Percentiles rank a stretch among this genome's conserved stretches.
Evolutionary conservation across 2,888 invertebrate genomes (phyloP).

Genomic region (Nomada ferruginata): DNA sequence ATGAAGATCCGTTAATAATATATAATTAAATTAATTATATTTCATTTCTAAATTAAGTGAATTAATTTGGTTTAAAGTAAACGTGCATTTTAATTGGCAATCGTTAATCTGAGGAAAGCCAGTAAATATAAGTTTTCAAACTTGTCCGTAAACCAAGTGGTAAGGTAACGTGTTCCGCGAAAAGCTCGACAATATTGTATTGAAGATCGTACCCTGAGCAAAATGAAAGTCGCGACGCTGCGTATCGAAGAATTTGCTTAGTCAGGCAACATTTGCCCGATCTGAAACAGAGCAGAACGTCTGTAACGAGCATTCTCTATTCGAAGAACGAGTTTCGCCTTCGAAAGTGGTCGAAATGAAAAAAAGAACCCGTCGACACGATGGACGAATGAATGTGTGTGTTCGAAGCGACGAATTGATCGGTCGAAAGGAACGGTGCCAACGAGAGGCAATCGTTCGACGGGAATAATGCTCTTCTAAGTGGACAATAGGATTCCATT

Average conservation of each 20-base stretch:
- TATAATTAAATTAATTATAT: too few species aligned
- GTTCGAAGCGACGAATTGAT: neutral
- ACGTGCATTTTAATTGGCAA: neutral
- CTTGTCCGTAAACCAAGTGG: too few species aligned
- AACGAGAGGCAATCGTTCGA: conserved; percentile 35
- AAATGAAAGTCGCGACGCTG: too few species aligned
- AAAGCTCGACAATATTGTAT: too few species aligned
- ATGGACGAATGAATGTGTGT: neutral
- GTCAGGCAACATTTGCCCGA: neutral
- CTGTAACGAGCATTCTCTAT: too few species aligned
- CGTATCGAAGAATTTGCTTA: too few species aligned
- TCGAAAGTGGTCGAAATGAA: neutral
- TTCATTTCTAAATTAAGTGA: neutral
- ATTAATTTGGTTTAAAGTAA: neutral
- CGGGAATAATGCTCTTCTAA: conserved; percentile 29
- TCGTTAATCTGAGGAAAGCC: neutral
- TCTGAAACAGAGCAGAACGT: neutral
- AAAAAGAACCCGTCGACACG: neutral
- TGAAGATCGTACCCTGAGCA: too few species aligned
- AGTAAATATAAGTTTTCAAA: too few species aligned
- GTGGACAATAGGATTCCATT: conserved; percentile 48
- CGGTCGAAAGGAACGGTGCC: conserved; percentile 21
- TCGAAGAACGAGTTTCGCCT: neutral
- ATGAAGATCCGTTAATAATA: too few species aligned
- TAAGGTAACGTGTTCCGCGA: too few species aligned